These are phyloP conservation scores for Gymnogyps californianus DNA, from an alignment of 2,113 vertebrate species.

Conservation along the genomic window DNA sequence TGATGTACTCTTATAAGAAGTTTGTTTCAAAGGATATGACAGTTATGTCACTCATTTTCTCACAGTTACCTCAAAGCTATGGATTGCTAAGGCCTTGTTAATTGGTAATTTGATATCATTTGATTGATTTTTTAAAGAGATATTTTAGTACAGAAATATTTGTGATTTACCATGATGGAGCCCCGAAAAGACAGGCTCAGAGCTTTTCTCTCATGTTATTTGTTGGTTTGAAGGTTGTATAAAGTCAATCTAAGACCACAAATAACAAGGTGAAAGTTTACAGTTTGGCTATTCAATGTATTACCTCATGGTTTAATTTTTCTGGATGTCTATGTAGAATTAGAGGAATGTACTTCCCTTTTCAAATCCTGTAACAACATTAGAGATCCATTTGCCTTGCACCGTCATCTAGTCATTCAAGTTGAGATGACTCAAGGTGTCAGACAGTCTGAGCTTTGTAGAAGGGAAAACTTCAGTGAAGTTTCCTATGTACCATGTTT, in stretches of 20 bases:
- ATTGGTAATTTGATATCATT: background rate
- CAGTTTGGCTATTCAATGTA: background rate
- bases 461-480: background rate
- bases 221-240: background rate
- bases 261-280: background rate
- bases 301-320: background rate
- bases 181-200: background rate
- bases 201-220: background rate
- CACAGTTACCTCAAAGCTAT: background rate
- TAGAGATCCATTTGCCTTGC: background rate
- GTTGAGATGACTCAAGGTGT: background rate
- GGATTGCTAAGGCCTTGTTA: background rate
- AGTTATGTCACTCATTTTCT: background rate
- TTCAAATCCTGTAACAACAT: background rate
- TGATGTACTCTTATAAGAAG: background rate
- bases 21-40: background rate
- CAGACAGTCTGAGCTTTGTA: background rate
- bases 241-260: background rate
- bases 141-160: background rate
- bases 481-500: background rate
- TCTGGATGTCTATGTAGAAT: background rate
- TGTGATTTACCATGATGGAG: background rate
- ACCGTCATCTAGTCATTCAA: background rate
- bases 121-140: background rate
- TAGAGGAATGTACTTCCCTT: background rate